Conservation (phyloP, 1,140 invertebrate genomes). For the Planococcus citri region DNA sequence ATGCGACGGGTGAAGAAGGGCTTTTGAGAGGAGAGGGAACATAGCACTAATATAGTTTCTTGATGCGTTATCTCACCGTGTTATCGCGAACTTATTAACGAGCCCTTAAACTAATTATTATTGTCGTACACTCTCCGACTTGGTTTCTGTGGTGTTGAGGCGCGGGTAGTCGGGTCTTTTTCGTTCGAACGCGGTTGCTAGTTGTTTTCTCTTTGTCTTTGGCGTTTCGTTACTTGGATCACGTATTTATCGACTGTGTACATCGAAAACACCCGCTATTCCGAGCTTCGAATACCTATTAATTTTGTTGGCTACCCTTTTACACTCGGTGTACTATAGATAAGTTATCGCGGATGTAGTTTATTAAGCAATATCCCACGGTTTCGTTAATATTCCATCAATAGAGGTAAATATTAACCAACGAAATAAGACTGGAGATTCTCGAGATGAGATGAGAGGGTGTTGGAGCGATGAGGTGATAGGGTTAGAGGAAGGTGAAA, state of each 20-base stretch:
- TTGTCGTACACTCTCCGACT: background rate
- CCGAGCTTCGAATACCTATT: background rate
- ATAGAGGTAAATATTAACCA: no score
- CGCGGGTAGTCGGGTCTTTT: background rate
- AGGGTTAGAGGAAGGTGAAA: no score
- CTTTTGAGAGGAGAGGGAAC: background rate
- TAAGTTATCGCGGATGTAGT: constrained; percentile 10
- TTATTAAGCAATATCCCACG: constrained; percentile 14
- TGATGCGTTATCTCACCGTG: constrained; percentile 9
- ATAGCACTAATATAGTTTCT: background rate
- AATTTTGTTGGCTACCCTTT: constrained; percentile 6
- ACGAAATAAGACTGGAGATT: no score
- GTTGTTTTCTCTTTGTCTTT: background rate
- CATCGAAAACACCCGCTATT: constrained; percentile 13
- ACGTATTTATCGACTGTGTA: background rate
- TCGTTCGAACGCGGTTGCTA: background rate
- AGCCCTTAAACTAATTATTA: constrained; percentile 18
- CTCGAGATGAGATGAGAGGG: no score
- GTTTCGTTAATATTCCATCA: constrained; percentile 16
- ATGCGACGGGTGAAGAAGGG: background rate
- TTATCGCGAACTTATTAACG: constrained; percentile 15
- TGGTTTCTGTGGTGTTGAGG: background rate
- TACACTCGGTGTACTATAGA: background rate
- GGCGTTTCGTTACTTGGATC: constrained; percentile 4
- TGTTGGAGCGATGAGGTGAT: no score